These are phyloP conservation scores for Aix galericulata DNA, from an alignment of 2,113 vertebrate species.

Conservation along the genomic window DNA sequence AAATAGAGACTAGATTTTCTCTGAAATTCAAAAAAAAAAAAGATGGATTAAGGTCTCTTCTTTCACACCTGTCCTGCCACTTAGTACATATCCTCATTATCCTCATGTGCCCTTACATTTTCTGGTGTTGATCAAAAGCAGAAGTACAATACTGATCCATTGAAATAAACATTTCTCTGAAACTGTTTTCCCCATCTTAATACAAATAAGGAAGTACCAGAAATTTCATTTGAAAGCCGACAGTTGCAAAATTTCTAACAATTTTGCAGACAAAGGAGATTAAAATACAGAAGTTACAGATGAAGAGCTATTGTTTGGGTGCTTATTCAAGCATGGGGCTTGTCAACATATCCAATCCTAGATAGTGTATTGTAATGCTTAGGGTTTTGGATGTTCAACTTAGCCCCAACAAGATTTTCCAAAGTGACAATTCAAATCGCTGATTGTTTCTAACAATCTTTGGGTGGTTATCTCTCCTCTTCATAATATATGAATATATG, in stretches of 20 bases:
- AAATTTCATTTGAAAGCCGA: neutral
- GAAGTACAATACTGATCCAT: neutral
- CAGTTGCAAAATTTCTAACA: conserved; percentile 32
- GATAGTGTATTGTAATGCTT: neutral
- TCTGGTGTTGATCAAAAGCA: neutral
- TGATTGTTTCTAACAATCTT: neutral
- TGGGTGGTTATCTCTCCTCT: neutral
- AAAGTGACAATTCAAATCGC: neutral
- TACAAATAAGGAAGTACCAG: neutral
- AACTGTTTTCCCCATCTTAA: neutral
- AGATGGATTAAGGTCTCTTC: neutral
- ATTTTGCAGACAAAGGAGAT: conserved; percentile 22
- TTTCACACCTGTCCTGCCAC: neutral
- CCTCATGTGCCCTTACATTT: neutral
- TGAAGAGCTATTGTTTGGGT: neutral
- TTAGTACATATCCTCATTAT: neutral
- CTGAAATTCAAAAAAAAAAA: neutral
- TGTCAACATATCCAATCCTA: neutral
- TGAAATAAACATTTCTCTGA: neutral
- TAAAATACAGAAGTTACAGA: conserved; percentile 34
- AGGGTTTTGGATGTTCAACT: neutral
- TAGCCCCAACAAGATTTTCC: neutral
- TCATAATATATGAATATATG: neutral
- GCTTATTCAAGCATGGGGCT: neutral
- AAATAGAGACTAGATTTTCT: neutral